Evolutionary conservation across 2,113 vertebrate species (phyloP), one percentile per base, ranked within the genome.

Genomic region (Caranx ignobilis): DNA sequence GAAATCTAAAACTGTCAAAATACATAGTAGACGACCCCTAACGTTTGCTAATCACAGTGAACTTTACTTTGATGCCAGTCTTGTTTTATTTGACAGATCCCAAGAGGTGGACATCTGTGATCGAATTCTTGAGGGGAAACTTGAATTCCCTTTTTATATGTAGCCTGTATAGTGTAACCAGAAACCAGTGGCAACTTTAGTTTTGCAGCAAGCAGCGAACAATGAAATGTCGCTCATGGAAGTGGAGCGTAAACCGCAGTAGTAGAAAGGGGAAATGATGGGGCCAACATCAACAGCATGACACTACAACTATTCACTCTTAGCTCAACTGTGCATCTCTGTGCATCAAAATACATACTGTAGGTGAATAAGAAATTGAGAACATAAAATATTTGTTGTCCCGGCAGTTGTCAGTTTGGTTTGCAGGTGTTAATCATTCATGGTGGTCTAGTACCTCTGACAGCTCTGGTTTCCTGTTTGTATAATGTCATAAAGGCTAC

Each of bases 241-340:
- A 87, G 89, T 87, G 72, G 75, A 87, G 81, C 69, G 55, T 19
- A 67, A 82, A 83, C 84, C 76, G 75, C 87, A 82, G 32, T 72
- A 83, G 47, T 85, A 71, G 35, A 88, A 87, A 88, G 68, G 60
- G 85, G 87, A 90, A 92, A 86, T 55, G 4, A 26, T 59, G 78
- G 59, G 73, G 52, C 67, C n/a, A 54, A 34, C 52, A 57, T 16
- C 18, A 67, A 13, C 60, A 77, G 4, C 47, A 45, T 21, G 41
- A 70, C 43, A 78, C 15, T 75, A 63, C 56, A 81, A 12, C n/a
- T 54, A 3, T 43, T 61, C 3, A 37, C n/a, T 57, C 8, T 76
- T 4, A 43, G 12, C 0, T 47, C 39, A 7, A 41, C 39, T 41
- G 6, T 41, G 37, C 3, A 10, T 41, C 8, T 37, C 8, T 37